These are phyloP conservation scores for Coracopsis vasa DNA, from an alignment of 2,113 vertebrate genomes.

Conservation along the genomic window DNA sequence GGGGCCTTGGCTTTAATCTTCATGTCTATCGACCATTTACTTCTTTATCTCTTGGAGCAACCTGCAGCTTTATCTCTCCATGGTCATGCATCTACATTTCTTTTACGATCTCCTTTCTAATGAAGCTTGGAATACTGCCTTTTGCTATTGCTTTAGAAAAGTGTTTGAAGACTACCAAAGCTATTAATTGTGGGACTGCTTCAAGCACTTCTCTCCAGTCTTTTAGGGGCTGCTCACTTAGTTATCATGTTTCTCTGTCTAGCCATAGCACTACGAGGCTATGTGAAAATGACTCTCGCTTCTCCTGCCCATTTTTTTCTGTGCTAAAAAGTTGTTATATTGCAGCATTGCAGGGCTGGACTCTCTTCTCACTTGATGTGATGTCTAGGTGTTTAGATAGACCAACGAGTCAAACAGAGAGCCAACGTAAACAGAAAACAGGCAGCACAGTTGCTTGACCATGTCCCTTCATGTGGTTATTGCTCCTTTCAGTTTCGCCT, in stretches of 20 bases:
- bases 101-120: neutral
- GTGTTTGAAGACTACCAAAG: neutral
- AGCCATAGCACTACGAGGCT: neutral
- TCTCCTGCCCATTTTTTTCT: neutral
- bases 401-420: neutral
- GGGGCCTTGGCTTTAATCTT: neutral
- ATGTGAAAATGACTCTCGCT: neutral
- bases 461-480: rapidly evolving
- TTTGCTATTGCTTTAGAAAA: neutral
- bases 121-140: neutral
- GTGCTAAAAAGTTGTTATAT: neutral
- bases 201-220: neutral
- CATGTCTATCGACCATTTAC: neutral
- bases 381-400: neutral
- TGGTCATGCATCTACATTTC: neutral
- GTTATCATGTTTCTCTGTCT: neutral
- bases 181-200: neutral
- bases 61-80: neutral
- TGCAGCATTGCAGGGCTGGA: neutral
- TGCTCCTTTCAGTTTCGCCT: neutral
- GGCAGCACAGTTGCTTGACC: neutral
- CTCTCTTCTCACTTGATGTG: neutral
- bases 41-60: neutral
- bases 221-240: neutral
- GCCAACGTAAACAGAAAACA: neutral